Percentiles rank a stretch among this genome's conserved stretches.
Evolutionary conservation across 2,797 vertebrate species (phyloP).

Genomic region (Cuniculus paca): DNA sequence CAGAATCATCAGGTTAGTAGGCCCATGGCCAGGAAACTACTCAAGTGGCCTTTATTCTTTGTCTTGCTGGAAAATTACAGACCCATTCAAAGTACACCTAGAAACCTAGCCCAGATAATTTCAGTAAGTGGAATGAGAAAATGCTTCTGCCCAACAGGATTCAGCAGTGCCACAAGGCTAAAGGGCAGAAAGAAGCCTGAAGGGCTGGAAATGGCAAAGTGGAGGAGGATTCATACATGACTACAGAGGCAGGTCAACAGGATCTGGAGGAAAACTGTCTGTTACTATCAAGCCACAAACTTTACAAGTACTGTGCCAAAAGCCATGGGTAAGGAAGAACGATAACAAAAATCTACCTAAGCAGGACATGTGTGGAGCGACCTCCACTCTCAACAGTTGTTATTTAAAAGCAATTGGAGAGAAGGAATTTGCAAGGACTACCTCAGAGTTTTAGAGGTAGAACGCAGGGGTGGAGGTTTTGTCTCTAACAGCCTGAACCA

Average conservation of each 20-base stretch:
- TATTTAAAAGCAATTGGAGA: neutral
- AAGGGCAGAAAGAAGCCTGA: neutral
- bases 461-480: neutral
- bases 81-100: constrained; percentile 43
- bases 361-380: neutral
- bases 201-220: neutral
- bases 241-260: neutral
- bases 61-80: constrained; percentile 55
- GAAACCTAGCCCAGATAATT: constrained; percentile 56
- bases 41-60: constrained; percentile 7
- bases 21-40: neutral
- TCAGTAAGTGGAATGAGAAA: neutral
- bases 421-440: neutral
- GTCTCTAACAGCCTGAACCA: neutral
- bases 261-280: neutral
- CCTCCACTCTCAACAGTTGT: neutral
- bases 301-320: neutral
- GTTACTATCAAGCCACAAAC: neutral
- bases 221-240: neutral
- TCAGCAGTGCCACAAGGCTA: neutral
- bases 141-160: neutral
- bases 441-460: neutral
- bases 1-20: neutral
- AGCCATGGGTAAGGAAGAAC: neutral
- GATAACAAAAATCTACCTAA: neutral